Evolutionary conservation across 2,888 invertebrate genomes (phyloP).

Genomic region (Julus scanicus): DNA sequence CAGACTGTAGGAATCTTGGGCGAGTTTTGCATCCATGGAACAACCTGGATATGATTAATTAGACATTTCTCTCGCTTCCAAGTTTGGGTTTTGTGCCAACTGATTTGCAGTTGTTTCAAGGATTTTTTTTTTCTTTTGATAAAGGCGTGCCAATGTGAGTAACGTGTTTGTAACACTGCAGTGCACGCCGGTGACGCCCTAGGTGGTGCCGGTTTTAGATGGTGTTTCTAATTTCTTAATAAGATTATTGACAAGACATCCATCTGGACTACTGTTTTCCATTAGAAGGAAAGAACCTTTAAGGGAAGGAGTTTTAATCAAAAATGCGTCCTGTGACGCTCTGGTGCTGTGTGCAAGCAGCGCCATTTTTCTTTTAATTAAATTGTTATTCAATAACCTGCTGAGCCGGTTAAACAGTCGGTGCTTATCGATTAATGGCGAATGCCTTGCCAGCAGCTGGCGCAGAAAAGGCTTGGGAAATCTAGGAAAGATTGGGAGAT

Average conservation of each 20-base stretch:
- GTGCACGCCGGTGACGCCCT: neutral
- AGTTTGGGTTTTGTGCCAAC: neutral
- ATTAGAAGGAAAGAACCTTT: neutral
- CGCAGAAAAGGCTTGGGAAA: neutral
- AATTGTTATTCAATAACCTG: neutral
- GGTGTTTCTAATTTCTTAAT: neutral
- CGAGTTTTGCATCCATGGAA: too few species aligned
- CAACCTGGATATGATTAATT: neutral
- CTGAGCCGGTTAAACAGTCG: neutral
- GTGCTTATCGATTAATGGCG: neutral
- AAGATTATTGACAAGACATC: neutral
- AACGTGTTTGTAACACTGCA: too few species aligned
- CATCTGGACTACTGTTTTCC: neutral
- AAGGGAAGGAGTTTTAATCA: neutral
- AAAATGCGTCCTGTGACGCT: neutral
- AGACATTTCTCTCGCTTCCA: neutral
- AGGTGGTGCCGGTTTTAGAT: neutral
- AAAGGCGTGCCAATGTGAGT: too few species aligned
- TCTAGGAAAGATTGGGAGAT: neutral
- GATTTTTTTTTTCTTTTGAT: too few species aligned
- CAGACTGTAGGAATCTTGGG: neutral
- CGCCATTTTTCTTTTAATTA: neutral
- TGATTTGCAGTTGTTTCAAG: neutral
- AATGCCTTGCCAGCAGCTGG: neutral
- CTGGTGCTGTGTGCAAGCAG: too few species aligned